Base-by-base conservation (phyloP, 1,140 invertebrate genomes). In the Drosophila ambigua region DNA sequence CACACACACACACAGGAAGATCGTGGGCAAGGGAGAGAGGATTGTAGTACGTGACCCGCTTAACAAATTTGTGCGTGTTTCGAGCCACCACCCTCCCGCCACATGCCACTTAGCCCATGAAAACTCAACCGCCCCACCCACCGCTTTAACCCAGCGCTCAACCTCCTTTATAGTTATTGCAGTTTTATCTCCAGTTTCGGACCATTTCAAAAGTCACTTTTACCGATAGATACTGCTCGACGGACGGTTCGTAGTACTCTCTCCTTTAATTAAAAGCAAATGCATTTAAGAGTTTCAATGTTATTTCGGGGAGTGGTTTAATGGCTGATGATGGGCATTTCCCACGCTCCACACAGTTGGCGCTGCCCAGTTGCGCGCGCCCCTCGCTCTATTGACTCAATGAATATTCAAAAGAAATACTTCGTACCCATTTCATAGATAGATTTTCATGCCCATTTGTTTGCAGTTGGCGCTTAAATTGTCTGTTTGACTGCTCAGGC, bases 1-100 rank as follows among this genome's bases (percentile, higher is more conserved):
- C 65, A 16, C 48, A 48, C 41, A 60, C 23, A 45, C 35, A 66
- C 16, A 35, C 39, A 66, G 28, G 44, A 11, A 13, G 51, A 31
- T 23, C 24, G 50, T 24, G 53, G 46, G 65, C 24, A 46, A 31
- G 53, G 43, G 65, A 49, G 26, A 58, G 49, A 35, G 26, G 41
- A 51, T 46, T 53, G 49, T 31, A 46, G 50, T 84, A 84, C 81
- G 81, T 84, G 81, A 84, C 81, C 82, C 73, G 81, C 82, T 84
- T 84, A 84, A 84, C 81, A 85, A 84, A 85, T 81, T 84, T 79
- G 66, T 85, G 82, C 82, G 81, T 84, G 81, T 73, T 63, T 55
- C 24, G 52, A 39, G 48, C 31, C 43, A 63, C 8, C 53, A 61
- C 9, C 41, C 43, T 59, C 8, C 53, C 61, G 8, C 52, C 11